Conservation (phyloP, 2,888 invertebrate genomes). For the Protophormia terraenovae region DNA sequence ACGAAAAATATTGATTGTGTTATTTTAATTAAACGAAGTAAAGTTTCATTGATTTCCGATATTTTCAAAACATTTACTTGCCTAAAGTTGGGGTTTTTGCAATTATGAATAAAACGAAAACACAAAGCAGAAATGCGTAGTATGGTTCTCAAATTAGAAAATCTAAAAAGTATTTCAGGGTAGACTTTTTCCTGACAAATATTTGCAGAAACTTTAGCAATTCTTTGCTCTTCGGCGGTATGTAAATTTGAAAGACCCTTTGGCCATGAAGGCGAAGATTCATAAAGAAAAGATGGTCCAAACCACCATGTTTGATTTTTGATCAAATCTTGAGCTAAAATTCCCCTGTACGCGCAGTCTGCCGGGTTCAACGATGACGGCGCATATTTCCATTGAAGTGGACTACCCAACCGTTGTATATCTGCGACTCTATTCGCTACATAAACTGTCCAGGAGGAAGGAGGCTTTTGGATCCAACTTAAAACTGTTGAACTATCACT, state of each 20-base stretch:
- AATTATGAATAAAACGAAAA: not conserved
- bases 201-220: not conserved
- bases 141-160: not conserved
- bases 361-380: not conserved
- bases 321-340: not conserved
- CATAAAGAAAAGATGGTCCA: not conserved
- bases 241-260: not conserved
- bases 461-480: slow-evolving; percentile 39
- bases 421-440: slow-evolving; percentile 26
- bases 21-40: not conserved
- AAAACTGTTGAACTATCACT: slow-evolving; percentile 47
- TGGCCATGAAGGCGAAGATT: not conserved
- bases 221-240: not conserved
- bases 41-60: not conserved
- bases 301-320: not conserved
- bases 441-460: slow-evolving; percentile 36
- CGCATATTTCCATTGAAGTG: not conserved
- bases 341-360: not conserved
- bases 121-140: not conserved
- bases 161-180: not conserved
- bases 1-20: not conserved
- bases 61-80: no score
- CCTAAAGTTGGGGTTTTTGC: not conserved
- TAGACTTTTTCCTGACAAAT: not conserved
- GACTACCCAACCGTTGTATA: not conserved